A percentile compares a stretch with the other conserved stretches of the same genome.
phyloP scores from a whole-genome alignment of 2,113 vertebrate species.

The Fulica atra region DNA sequence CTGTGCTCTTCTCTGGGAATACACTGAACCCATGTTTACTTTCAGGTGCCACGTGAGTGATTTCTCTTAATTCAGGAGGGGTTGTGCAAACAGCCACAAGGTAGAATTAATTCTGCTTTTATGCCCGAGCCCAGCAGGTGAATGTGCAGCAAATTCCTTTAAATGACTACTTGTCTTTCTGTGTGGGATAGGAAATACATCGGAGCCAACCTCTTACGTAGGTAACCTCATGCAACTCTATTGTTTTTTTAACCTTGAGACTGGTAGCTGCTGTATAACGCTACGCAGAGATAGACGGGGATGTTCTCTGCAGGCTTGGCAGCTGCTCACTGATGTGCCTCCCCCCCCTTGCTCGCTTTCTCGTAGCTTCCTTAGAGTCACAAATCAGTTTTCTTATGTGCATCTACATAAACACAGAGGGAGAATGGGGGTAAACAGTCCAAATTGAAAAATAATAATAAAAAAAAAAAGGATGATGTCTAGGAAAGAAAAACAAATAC shows the following conservation, averaged over 20 bases:
- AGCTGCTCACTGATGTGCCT: not conserved
- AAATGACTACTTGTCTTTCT: not conserved
- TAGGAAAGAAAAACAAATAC: not conserved
- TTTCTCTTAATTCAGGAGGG: slow-evolving; percentile 1
- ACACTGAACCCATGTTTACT: not conserved
- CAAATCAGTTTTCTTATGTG: not conserved
- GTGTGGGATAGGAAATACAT: not conserved
- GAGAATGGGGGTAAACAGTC: not conserved
- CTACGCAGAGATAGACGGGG: not conserved
- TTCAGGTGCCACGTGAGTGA: not conserved
- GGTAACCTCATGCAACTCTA: not conserved
- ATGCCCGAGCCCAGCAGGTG: not conserved
- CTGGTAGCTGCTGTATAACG: not conserved
- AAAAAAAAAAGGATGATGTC: not conserved
- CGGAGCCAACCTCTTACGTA: not conserved
- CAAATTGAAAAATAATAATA: no score
- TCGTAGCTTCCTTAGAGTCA: not conserved
- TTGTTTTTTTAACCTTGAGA: not conserved
- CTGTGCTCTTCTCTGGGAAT: not conserved
- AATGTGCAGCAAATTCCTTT: not conserved
- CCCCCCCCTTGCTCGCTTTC: not conserved
- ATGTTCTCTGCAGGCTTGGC: not conserved
- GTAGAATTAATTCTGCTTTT: not conserved
- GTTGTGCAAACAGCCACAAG: not conserved
- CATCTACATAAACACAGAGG: not conserved